Conservation (phyloP, 1,140 invertebrate species). For the Drosophila sturtevanti region DNA sequence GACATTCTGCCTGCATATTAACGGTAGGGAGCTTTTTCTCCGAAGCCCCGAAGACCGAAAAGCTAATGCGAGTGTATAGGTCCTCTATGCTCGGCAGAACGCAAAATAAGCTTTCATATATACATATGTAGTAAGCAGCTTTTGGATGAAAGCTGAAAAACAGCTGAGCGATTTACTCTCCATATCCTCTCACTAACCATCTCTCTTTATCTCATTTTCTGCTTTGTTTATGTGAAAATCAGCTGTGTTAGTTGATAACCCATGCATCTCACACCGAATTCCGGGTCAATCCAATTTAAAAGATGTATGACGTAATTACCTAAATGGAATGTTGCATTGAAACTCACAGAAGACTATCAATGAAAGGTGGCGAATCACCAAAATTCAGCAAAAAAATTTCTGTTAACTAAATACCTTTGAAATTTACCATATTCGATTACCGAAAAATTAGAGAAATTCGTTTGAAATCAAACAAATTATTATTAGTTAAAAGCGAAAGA, state of each 20-base stretch:
- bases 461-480: too few species aligned
- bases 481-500: too few species aligned
- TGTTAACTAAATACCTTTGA: too few species aligned
- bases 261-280: background rate
- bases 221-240: background rate
- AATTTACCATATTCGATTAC: too few species aligned
- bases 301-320: constrained; percentile 66
- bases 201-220: background rate
- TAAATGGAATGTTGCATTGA: background rate
- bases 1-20: constrained; percentile 10
- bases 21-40: constrained; percentile 13
- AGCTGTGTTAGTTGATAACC: constrained; percentile 1
- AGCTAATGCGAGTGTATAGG: constrained; percentile 28
- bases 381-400: too few species aligned
- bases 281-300: background rate
- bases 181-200: background rate
- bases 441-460: too few species aligned
- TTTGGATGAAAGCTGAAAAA: background rate
- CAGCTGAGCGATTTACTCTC: background rate
- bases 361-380: too few species aligned
- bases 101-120: constrained; percentile 14
- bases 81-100: constrained; percentile 29
- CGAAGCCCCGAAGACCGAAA: constrained; percentile 21
- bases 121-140: background rate
- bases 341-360: too few species aligned